These are phyloP conservation scores for Phymatocera aterrima DNA, from an alignment of 2,888 invertebrate species.

Conservation along the genomic window DNA sequence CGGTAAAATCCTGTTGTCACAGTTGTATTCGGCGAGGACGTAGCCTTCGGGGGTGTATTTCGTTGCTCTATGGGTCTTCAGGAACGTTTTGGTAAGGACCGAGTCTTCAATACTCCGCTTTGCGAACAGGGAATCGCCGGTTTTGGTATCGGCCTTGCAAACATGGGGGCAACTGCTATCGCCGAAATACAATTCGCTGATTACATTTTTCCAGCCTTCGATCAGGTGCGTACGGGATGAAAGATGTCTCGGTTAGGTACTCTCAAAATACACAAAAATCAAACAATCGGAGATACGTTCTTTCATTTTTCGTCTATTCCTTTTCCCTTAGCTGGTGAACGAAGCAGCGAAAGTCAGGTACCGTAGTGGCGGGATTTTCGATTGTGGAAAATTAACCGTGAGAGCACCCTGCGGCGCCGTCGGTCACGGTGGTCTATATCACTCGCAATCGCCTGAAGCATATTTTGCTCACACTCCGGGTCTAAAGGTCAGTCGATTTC, in stretches of 20 bases:
- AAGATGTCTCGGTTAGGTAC: neutral
- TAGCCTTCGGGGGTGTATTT: conserved; percentile 99
- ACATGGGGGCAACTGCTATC: conserved; percentile 93
- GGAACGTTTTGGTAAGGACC: conserved; percentile 92
- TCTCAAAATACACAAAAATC: neutral
- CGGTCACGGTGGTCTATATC: conserved; percentile 98
- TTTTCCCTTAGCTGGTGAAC: conserved; percentile 81
- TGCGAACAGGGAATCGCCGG: conserved; percentile 98
- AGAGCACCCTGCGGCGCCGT: conserved; percentile 97
- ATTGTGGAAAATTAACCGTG: conserved; percentile 94
- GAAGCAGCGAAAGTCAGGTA: conserved; percentile 97
- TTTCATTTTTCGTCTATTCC: neutral
- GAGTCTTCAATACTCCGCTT: conserved; percentile 98
- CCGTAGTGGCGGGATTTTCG: conserved; percentile 91
- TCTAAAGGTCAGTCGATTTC: conserved; percentile 80
- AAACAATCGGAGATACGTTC: neutral
- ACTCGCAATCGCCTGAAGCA: conserved; percentile 98
- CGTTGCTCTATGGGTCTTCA: conserved; percentile 95
- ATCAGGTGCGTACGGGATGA: conserved; percentile 82
- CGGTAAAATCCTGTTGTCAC: conserved; percentile 27
- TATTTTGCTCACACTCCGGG: conserved; percentile 98
- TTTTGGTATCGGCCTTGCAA: conserved; percentile 96
- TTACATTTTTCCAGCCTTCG: conserved; percentile 99
- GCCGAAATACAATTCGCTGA: conserved; percentile 99
- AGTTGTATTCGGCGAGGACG: conserved; percentile 97